phyloP scores from a whole-genome alignment of 2,888 invertebrate species.

The Thecophora atra region DNA sequence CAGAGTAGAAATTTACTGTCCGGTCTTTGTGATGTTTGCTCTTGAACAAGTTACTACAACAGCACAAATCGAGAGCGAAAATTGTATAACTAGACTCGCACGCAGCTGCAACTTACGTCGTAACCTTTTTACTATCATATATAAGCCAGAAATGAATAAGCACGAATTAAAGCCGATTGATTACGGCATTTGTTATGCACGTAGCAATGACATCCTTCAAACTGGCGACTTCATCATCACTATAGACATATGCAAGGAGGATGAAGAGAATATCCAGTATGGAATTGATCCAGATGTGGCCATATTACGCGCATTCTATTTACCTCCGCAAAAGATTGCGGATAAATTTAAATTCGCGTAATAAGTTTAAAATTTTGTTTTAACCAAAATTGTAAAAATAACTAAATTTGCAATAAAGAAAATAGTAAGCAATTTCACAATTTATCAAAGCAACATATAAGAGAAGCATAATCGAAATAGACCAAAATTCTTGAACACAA shows the following conservation, averaged over 20 bases:
- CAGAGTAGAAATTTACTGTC: constrained; percentile 61
- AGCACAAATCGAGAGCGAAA: constrained; percentile 39
- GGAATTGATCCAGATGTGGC: constrained; percentile 55
- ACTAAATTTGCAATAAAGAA: too few relatives aligned
- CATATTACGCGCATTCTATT: constrained; percentile 58
- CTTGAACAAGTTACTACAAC: constrained; percentile 45
- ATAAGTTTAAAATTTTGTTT: too few relatives aligned
- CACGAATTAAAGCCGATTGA: constrained; percentile 52
- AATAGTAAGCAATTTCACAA: too few relatives aligned
- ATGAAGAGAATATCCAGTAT: constrained; percentile 50
- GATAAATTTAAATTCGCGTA: constrained; percentile 44
- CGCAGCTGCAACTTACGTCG: constrained; percentile 55
- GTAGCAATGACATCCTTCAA: constrained; percentile 51
- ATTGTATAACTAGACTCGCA: constrained; percentile 50
- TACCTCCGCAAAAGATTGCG: constrained; percentile 52
- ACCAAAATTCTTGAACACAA: too few relatives aligned
- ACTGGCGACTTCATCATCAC: constrained; percentile 63
- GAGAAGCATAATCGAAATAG: too few relatives aligned
- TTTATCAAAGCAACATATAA: too few relatives aligned
- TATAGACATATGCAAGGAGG: constrained; percentile 54
- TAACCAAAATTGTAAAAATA: too few relatives aligned
- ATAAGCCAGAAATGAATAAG: constrained; percentile 52
- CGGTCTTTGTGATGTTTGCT: constrained; percentile 59
- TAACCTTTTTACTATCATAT: constrained; percentile 56
- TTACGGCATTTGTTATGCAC: constrained; percentile 58